Conservation (phyloP, 2,113 vertebrate species). For the Cynocephalus volans region DNA sequence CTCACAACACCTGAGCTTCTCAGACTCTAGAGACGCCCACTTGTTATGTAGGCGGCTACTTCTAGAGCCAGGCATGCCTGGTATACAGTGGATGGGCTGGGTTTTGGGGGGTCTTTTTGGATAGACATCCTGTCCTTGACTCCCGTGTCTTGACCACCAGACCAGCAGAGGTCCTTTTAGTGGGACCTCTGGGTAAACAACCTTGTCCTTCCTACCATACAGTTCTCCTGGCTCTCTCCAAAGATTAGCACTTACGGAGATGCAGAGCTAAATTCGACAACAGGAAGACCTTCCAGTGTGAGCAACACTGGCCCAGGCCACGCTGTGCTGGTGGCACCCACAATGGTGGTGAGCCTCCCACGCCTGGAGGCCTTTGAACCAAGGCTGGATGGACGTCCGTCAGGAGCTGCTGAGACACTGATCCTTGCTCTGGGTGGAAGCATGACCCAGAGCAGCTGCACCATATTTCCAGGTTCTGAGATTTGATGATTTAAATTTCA, state of each 20-base stretch:
- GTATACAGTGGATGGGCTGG: too few relatives aligned
- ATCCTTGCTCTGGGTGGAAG: accelerated
- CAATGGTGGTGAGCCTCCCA: accelerated
- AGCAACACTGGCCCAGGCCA: accelerated
- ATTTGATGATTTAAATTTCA: accelerated
- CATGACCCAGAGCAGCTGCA: accelerated
- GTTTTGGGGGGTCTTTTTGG: too few relatives aligned
- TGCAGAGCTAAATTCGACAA: accelerated
- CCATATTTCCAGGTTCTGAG: accelerated
- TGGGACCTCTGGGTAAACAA: accelerated
- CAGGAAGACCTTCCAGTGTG: accelerated
- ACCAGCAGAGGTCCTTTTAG: not conserved
- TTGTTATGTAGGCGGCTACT: accelerated
- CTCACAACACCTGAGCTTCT: accelerated
- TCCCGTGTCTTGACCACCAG: accelerated
- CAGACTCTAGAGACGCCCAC: accelerated
- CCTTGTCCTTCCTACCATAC: accelerated
- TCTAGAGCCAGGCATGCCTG: not conserved
- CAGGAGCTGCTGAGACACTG: accelerated
- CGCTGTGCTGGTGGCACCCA: accelerated
- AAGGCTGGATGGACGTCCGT: accelerated
- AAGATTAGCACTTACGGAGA: not conserved
- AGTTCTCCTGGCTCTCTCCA: accelerated
- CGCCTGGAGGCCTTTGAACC: accelerated
- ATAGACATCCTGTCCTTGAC: not conserved